Conservation (phyloP, 1,140 invertebrate genomes). For the Drosophila auraria region DNA sequence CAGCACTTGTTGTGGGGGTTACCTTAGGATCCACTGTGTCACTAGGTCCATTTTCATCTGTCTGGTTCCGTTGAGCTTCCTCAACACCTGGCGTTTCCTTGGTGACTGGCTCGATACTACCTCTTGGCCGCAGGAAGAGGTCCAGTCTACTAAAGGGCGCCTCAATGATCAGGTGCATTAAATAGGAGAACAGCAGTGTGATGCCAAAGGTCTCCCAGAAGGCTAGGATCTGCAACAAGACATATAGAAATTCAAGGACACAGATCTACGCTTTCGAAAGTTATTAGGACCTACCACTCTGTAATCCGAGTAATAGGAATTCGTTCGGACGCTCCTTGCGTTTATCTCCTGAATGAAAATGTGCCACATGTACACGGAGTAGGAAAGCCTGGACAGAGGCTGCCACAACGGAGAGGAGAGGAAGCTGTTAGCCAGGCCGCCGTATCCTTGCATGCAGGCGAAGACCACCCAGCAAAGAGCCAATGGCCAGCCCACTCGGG, state of each 20-base stretch:
- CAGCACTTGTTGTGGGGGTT: background rate
- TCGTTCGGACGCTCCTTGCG: constrained; percentile 15
- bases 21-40: background rate
- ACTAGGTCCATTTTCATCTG: background rate
- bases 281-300: constrained; percentile 11
- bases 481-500: constrained; percentile 87
- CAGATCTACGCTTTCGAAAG: too few species aligned
- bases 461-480: constrained; percentile 89
- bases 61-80: background rate
- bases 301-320: constrained; percentile 48
- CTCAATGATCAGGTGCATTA: constrained; percentile 42
- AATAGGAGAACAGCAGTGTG: constrained; percentile 16
- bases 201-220: constrained; percentile 52
- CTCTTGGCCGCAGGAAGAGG: background rate
- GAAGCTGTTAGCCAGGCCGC: constrained; percentile 86
- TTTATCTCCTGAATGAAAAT: constrained; percentile 51
- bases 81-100: background rate
- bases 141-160: constrained; percentile 37
- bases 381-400: constrained; percentile 85
- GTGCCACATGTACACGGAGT: constrained; percentile 86
- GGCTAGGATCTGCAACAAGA: constrained; percentile 16
- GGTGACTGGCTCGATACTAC: background rate
- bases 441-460: constrained; percentile 88
- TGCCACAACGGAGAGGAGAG: constrained; percentile 85
- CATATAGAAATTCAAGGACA: too few species aligned